These are phyloP conservation scores for Ranitomeya variabilis DNA, from an alignment of 2,113 vertebrate species.

Conservation along the genomic window DNA sequence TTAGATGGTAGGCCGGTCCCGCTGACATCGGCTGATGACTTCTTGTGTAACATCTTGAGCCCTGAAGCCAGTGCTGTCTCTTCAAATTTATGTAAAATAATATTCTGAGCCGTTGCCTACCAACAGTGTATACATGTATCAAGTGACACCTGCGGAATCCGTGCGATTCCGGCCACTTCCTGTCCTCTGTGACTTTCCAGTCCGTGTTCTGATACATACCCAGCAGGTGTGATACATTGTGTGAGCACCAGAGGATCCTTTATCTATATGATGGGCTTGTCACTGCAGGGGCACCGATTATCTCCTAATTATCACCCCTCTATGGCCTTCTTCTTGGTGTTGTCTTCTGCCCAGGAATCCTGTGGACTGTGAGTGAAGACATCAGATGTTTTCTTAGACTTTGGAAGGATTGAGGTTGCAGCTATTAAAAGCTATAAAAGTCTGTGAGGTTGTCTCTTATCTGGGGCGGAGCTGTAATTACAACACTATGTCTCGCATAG, in stretches of 20 bases:
- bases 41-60: neutral
- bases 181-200: no score
- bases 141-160: no score
- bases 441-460: conserved; percentile 71
- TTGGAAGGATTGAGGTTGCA: conserved; percentile 64
- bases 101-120: no score
- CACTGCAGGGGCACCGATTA: neutral
- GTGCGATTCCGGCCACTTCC: no score
- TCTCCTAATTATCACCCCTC: neutral
- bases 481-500: conserved; percentile 83
- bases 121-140: no score
- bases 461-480: conserved; percentile 82
- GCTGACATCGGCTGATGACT: no score
- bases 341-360: neutral
- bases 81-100: no score
- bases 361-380: neutral
- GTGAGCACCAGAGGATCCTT: neutral
- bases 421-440: conserved; percentile 78
- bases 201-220: neutral
- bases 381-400: conserved; percentile 62
- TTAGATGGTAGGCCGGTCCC: no score
- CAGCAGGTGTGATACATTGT: neutral
- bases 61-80: neutral
- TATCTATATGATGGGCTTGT: neutral
- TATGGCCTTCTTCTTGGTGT: neutral